Conservation (phyloP, 2,888 invertebrate genomes). For the Scelioninae gen. 2 region DNA sequence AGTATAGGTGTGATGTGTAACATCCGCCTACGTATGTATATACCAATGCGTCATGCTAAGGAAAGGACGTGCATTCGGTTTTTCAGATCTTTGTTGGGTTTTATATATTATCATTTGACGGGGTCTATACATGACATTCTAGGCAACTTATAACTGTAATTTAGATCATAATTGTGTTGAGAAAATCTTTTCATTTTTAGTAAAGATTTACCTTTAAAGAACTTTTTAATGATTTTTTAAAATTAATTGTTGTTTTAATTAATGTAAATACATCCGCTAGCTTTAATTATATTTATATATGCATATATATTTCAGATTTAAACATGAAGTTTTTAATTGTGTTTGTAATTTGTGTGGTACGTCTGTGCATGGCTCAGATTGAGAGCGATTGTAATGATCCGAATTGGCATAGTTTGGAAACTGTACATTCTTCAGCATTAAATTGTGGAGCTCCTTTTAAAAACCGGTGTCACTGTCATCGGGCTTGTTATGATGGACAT, state of each 20-base stretch:
- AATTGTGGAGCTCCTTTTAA: constrained; percentile 76
- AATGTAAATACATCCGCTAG: no score
- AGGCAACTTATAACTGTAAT: no score
- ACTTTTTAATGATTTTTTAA: no score
- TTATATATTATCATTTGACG: constrained; percentile 20
- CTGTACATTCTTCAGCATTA: constrained; percentile 59
- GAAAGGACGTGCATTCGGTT: constrained; percentile 28
- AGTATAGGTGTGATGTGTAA: constrained; percentile 45
- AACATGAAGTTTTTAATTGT: constrained; percentile 61
- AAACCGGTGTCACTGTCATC: constrained; percentile 78
- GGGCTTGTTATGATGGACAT: constrained; percentile 76
- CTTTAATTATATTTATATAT: not conserved
- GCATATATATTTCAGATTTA: not conserved
- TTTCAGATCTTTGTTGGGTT: constrained; percentile 30
- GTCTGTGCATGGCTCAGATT: constrained; percentile 55
- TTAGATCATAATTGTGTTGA: not conserved
- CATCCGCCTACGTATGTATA: constrained; percentile 50
- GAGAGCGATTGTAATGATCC: constrained; percentile 63
- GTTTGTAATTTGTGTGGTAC: constrained; percentile 47
- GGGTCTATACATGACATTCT: not conserved
- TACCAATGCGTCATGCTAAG: constrained; percentile 44
- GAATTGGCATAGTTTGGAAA: constrained; percentile 70
- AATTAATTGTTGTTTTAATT: no score
- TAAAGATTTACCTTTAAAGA: no score
- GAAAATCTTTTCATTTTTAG: not conserved